Evolutionary conservation across 2,113 vertebrate species (phyloP), one percentile per base, ranked within the genome.

Genomic region (Corythornis vintsioides): DNA sequence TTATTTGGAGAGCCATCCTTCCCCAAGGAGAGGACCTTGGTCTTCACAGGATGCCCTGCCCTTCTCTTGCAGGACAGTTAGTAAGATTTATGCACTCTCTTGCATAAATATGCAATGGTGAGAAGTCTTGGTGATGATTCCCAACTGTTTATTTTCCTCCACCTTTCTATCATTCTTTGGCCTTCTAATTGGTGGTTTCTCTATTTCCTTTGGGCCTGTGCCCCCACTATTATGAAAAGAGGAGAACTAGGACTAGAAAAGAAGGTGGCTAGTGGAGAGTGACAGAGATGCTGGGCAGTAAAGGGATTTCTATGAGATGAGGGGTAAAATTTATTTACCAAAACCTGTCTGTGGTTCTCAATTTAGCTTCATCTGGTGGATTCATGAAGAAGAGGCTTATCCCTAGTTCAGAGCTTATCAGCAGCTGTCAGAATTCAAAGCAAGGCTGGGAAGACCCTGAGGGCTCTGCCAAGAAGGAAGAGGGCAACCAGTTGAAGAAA

Each of bases 361-460:
- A 93, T 85, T 15, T 64, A 97, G 97, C 53, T 64, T 89, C 80
- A 2, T 77, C 93, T 78, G 67, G 75, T 85, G 84, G 78, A 38
- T 76, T 47, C 28, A 12, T 2, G 0, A 97, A 91, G 89, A 97
- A 96, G 85, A 74, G 86, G 71, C 83, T 97, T 77, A 76, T 94
- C 16, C 90, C 92, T 33, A 91, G 83, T 43, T 61, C 89, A n/a
- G 96, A 96, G 74, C 61, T 95, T 77, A 38, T 73, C 33, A 88
- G 2, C 38, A 91, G 87, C 65, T 97, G 92, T 93, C 92, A 90
- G 61, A 88, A 86, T 83, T 40, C 60, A 45, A 56, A 81, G 10
- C 87, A 93, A 72, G 70, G 43, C 33, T 95, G 94, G 93, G 74
- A 95, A 80, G 86, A 96, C 52, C 42, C 64, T 74, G 31, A 17